phyloP scores from a whole-genome alignment of 1,140 invertebrate species.

The Mycetomoellerius zeteki region DNA sequence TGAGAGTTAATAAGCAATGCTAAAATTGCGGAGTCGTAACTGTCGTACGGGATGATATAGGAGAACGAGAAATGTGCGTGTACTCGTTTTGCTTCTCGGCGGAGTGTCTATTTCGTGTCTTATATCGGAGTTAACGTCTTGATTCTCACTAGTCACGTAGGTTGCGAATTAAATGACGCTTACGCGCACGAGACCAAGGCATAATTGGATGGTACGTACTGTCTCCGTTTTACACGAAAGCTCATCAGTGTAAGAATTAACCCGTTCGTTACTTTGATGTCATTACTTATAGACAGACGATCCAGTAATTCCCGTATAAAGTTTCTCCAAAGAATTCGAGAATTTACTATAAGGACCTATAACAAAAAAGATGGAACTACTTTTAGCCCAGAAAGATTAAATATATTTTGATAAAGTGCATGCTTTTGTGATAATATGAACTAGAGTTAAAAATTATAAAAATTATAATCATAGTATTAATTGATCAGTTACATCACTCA shows the following conservation, averaged over 20 bases:
- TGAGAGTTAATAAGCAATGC: neutral
- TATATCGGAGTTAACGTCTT: constrained; percentile 68
- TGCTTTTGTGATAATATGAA: neutral
- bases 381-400: neutral
- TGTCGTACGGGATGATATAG: constrained; percentile 25
- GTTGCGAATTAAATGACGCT: constrained; percentile 68
- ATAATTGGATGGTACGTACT: constrained; percentile 70
- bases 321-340: neutral
- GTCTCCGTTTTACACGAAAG: constrained; percentile 23
- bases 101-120: constrained; percentile 59
- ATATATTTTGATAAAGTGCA: neutral
- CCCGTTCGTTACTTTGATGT: constrained; percentile 47
- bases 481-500: too few species aligned
- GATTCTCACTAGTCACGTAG: constrained; percentile 69
- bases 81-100: constrained; percentile 44
- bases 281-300: constrained; percentile 19
- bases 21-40: constrained; percentile 35
- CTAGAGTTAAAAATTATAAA: neutral
- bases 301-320: neutral
- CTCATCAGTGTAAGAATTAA: constrained; percentile 64
- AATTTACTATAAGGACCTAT: neutral
- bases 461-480: neutral
- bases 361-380: neutral
- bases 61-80: constrained; percentile 40
- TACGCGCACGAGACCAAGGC: constrained; percentile 37